Base-by-base conservation (phyloP, 2,113 vertebrate species). In the Ceyx cyanopectus region DNA sequence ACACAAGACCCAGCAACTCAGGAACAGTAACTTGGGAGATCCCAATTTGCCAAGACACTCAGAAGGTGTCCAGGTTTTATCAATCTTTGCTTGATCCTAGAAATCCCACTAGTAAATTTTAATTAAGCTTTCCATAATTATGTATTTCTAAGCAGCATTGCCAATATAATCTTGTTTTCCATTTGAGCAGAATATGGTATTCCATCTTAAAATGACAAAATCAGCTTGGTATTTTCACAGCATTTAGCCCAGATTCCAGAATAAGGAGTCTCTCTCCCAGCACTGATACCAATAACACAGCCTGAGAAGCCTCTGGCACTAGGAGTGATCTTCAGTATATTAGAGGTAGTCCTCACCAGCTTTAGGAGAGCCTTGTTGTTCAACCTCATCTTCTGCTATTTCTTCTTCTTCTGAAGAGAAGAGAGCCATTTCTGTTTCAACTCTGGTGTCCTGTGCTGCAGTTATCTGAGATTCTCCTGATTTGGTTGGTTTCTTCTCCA, bases 281-380 rank as follows among this genome's bases (percentile, higher is more conserved):
- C 37, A 83, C 8, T 9, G 6, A 41, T 24, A 27, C 16, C 82
- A 82, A 17, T 3, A 58, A 27, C 0, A 5, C 54, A 88, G 24
- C 58, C 51, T 27, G 37, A 78, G 65, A 62, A 24, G 6, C 29
- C 48, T 60, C 0, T 81, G 63, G 50, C 24, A 43, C n/a, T 11
- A 80, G 16, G 62, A 51, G 66, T 1, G 61, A 21, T 24, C 34
- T 51, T 34, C 54, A 23, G 37, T 14, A 75, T 27, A 79, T 27
- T 2, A 66, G 12, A 27, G 23, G 19, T 9, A 73, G 54, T 50
- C 29, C 95, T 95, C 75, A 95, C 93, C 93, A 89, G 78, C 8
- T 14, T 18, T 0, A 0, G 54, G 41, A 66, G 63, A 69, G 21
- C 23, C 8, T 0, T 24, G 70, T 53, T 34, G 26, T 65, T 41